Conservation (phyloP, 2,113 vertebrate species). For the Gasterosteus aculeatus region DNA sequence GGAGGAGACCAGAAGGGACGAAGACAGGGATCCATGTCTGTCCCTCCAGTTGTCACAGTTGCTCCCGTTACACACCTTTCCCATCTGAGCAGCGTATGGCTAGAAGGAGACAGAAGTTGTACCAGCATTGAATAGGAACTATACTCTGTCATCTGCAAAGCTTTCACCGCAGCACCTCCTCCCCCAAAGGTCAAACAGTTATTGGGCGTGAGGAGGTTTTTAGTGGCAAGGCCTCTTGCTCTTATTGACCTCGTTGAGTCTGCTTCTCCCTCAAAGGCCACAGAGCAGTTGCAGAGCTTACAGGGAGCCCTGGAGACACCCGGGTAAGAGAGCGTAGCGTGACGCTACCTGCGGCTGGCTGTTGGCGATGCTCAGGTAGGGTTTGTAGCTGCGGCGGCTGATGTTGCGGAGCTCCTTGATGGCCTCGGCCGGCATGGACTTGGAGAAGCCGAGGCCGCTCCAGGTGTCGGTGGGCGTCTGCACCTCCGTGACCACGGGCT, state of each 20-base stretch:
- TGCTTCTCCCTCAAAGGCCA: slow-evolving; percentile 28
- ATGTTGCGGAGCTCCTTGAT: slow-evolving; percentile 81
- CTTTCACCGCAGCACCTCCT: slow-evolving; percentile 15
- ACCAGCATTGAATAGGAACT: slow-evolving; percentile 9
- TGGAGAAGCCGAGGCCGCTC: slow-evolving; percentile 86
- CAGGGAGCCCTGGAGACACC: too few species aligned
- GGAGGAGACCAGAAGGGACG: slow-evolving; percentile 47
- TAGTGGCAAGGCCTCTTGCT: slow-evolving; percentile 22
- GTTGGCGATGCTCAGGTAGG: slow-evolving; percentile 72
- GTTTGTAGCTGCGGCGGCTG: slow-evolving; percentile 81
- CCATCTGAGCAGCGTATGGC: slow-evolving; percentile 68
- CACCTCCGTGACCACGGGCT: slow-evolving; percentile 83
- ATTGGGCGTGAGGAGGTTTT: not conserved
- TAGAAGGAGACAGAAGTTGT: slow-evolving; percentile 40
- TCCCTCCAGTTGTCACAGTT: slow-evolving; percentile 84
- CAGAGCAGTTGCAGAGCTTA: slow-evolving; percentile 16
- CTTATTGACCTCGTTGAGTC: slow-evolving; percentile 42
- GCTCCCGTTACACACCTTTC: slow-evolving; percentile 72
- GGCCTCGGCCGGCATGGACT: slow-evolving; percentile 85
- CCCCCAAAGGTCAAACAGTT: slow-evolving; percentile 6
- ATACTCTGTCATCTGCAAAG: slow-evolving; percentile 4
- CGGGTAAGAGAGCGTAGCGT: not conserved
- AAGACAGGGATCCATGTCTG: slow-evolving; percentile 72
- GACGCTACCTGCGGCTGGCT: slow-evolving; percentile 71
- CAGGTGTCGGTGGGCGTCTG: slow-evolving; percentile 84